phyloP scores from a whole-genome alignment of 2,113 vertebrate genomes.

The Ailurus styani region DNA sequence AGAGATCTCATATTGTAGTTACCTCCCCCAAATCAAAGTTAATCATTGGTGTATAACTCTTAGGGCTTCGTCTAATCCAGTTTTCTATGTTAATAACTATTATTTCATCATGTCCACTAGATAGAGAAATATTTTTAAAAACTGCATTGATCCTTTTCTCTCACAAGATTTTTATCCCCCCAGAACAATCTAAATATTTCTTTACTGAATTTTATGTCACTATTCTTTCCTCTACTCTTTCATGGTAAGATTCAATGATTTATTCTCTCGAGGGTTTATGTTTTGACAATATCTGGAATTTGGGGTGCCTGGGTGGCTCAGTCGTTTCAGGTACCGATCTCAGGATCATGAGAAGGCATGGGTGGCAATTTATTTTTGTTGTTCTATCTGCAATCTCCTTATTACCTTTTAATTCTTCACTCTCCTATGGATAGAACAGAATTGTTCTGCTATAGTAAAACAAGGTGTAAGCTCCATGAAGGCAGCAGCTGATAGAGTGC shows the following conservation, averaged over 20 bases:
- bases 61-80: background rate
- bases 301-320: background rate
- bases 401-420: background rate
- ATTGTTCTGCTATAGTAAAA: background rate
- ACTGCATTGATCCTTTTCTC: background rate
- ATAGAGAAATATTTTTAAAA: background rate
- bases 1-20: background rate
- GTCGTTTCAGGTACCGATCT: background rate
- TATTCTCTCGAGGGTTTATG: background rate
- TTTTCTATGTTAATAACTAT: background rate
- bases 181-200: background rate
- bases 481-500: background rate
- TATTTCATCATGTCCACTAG: background rate
- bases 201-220: background rate
- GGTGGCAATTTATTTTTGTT: background rate
- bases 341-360: background rate
- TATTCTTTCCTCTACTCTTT: background rate
- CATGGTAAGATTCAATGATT: background rate
- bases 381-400: background rate
- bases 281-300: background rate
- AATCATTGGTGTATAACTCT: background rate
- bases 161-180: background rate
- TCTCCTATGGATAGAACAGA: background rate
- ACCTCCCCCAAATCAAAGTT: background rate
- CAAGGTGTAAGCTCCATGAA: background rate